Evolutionary conservation across 2,888 invertebrate genomes (phyloP).

Genomic region (Cryptocephalus moraei): DNA sequence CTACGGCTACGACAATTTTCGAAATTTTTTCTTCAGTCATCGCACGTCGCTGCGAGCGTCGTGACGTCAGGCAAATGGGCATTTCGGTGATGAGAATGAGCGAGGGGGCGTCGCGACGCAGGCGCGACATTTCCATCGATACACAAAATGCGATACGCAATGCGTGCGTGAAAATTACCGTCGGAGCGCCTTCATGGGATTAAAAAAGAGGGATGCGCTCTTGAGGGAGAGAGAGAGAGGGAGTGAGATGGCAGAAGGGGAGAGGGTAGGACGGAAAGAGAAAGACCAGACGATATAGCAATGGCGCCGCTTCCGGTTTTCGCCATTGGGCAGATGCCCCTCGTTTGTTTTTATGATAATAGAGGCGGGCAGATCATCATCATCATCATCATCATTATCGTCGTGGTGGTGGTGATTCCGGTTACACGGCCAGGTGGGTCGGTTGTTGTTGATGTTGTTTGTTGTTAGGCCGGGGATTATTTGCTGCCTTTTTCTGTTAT

Average conservation of each 20-base stretch:
- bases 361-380: slow-evolving; percentile 17
- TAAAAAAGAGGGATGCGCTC: slow-evolving; percentile 33
- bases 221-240: slow-evolving; percentile 21
- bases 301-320: slow-evolving; percentile 32
- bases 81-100: too few relatives aligned
- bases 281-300: slow-evolving; percentile 5
- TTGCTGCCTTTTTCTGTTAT: too few relatives aligned
- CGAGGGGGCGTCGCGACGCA: not conserved
- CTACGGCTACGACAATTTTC: too few relatives aligned
- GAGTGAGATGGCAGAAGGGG: slow-evolving; percentile 13
- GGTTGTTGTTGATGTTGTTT: too few relatives aligned
- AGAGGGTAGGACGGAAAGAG: too few relatives aligned
- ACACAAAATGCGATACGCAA: slow-evolving; percentile 29
- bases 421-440: too few relatives aligned
- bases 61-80: too few relatives aligned
- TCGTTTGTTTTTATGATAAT: slow-evolving; percentile 33
- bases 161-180: slow-evolving; percentile 18
- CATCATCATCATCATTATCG: not conserved
- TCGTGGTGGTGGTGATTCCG: too few relatives aligned
- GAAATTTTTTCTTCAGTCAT: too few relatives aligned
- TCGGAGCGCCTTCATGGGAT: slow-evolving; percentile 29
- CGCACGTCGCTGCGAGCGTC: too few relatives aligned
- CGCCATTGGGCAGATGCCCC: slow-evolving; percentile 31
- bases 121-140: not conserved
- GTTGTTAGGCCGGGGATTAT: too few relatives aligned